A percentile compares a stretch with the other conserved stretches of the same genome.
Evolutionary conservation across 2,888 invertebrate genomes (phyloP).

Genomic region (Thumatha senex): DNA sequence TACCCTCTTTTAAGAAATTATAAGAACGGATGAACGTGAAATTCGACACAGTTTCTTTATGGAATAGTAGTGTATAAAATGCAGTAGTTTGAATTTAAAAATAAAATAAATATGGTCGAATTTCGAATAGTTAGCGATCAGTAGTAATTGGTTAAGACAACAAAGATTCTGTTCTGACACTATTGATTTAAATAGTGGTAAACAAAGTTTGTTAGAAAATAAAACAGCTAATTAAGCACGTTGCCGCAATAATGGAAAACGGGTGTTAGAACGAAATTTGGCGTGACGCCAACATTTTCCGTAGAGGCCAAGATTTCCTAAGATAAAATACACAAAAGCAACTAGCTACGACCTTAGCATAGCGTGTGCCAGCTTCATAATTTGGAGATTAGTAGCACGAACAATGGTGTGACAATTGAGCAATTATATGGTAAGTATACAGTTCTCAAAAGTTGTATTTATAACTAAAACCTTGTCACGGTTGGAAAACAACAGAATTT

Average conservation of each 20-base stretch:
- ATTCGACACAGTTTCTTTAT: no score
- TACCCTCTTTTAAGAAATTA: no score
- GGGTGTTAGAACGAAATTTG: conserved; percentile 49
- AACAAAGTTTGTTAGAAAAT: conserved; percentile 16
- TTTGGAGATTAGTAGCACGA: conserved; percentile 54
- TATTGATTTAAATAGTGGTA: no score
- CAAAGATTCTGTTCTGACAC: no score
- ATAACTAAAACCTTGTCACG: no score
- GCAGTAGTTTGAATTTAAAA: no score
- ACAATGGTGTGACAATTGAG: conserved; percentile 24
- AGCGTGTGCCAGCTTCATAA: conserved; percentile 50
- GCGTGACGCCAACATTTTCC: conserved; percentile 66
- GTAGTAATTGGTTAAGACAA: neutral
- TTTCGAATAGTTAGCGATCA: no score
- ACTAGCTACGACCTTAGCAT: conserved; percentile 43
- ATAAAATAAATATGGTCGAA: no score
- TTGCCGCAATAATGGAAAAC: conserved; percentile 46
- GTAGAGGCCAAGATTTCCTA: conserved; percentile 64
- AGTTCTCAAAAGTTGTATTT: neutral
- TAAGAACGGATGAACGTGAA: no score
- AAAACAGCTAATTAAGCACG: conserved; percentile 22
- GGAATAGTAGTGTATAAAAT: no score
- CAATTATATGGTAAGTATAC: neutral
- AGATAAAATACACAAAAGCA: conserved; percentile 61
- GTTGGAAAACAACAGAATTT: no score